Evolutionary conservation across 2,888 invertebrate species (phyloP).

Genomic region (Blera fallax): DNA sequence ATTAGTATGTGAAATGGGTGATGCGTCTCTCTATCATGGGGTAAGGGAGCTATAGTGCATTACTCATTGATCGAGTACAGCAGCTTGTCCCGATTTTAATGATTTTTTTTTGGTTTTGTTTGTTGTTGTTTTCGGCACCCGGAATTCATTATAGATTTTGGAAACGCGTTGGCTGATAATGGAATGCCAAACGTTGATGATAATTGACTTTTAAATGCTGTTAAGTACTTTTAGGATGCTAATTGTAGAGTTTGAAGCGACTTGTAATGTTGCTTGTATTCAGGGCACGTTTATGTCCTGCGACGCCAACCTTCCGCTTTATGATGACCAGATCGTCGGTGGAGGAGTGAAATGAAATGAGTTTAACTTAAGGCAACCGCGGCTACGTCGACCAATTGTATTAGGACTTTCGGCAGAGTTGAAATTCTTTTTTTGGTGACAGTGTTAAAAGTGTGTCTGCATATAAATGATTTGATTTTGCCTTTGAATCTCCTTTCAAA

Average conservation of each 20-base stretch:
- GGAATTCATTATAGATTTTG: slow-evolving; percentile 53
- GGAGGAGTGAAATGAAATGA: slow-evolving; percentile 10
- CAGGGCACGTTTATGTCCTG: slow-evolving; percentile 62
- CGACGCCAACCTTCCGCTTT: slow-evolving; percentile 62
- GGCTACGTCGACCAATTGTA: background rate
- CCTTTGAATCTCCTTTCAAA: slow-evolving; percentile 8
- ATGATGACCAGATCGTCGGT: background rate
- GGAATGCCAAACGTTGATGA: slow-evolving; percentile 36
- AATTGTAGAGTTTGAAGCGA: slow-evolving; percentile 26
- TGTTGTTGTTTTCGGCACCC: slow-evolving; percentile 42
- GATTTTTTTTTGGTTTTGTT: slow-evolving; percentile 14
- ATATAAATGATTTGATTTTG: slow-evolving; percentile 43
- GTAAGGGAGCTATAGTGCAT: slow-evolving; percentile 20
- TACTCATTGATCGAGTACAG: slow-evolving; percentile 29
- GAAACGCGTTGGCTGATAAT: background rate
- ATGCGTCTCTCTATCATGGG: slow-evolving; percentile 6
- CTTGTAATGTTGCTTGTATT: slow-evolving; percentile 19
- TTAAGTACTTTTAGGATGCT: slow-evolving; percentile 57
- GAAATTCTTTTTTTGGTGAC: background rate
- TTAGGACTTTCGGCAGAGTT: slow-evolving; percentile 32
- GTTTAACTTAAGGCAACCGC: background rate
- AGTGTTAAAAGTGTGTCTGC: slow-evolving; percentile 65
- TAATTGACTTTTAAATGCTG: slow-evolving; percentile 67
- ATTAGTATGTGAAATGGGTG: slow-evolving; percentile 69
- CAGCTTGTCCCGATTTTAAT: slow-evolving; percentile 19